A percentile compares a stretch with the other conserved stretches of the same genome.
These are phyloP conservation scores for Amblyraja radiata DNA, from an alignment of 2,797 vertebrate species.

Conservation along the genomic window DNA sequence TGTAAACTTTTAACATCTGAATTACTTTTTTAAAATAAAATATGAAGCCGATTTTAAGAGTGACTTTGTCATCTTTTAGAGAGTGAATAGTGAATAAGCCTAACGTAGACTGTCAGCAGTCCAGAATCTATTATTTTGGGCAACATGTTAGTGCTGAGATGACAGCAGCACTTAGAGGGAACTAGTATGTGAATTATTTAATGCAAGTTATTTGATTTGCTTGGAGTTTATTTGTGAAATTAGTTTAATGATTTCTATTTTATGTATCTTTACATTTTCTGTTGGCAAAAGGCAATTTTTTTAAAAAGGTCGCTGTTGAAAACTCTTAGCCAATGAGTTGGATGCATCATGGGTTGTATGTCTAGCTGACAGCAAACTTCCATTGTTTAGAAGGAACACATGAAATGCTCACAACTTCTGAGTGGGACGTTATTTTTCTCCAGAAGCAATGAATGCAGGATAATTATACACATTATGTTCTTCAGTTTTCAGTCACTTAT, in stretches of 20 bases:
- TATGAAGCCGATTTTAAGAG: constrained; percentile 65
- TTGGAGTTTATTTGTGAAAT: not conserved
- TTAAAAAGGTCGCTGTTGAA: not conserved
- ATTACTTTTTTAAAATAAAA: constrained; percentile 56
- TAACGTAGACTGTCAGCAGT: not conserved
- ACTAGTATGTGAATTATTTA: not conserved
- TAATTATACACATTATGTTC: no score
- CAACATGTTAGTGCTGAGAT: not conserved
- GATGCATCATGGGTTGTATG: no score
- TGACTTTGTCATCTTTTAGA: constrained; percentile 73
- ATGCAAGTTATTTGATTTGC: not conserved
- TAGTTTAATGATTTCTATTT: not conserved
- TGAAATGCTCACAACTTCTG: no score
- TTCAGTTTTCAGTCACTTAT: no score
- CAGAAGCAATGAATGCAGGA: no score
- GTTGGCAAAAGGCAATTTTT: not conserved
- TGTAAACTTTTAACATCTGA: constrained; percentile 35
- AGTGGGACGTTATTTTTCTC: no score
- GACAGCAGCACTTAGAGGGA: not conserved
- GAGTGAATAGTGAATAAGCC: constrained; percentile 44
- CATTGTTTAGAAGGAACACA: no score
- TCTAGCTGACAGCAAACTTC: no score
- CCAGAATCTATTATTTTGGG: not conserved
- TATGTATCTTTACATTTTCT: not conserved
- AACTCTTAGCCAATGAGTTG: no score